phyloP scores from a whole-genome alignment of 2,113 vertebrate species.

The Gnathonemus echidnorhynchus region DNA sequence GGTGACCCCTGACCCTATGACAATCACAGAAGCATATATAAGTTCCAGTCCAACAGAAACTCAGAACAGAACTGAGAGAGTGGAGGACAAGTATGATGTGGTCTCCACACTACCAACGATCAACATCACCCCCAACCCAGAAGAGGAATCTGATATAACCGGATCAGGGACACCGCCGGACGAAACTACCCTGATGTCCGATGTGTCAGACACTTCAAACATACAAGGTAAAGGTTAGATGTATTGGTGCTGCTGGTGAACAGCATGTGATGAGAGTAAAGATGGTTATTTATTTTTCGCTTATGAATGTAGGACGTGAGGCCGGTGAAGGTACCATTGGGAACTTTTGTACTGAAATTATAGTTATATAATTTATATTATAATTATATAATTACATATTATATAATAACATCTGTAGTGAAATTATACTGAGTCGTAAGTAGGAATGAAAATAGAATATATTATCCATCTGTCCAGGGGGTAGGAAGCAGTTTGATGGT shows the following conservation, averaged over 20 bases:
- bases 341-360: neutral
- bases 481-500: neutral
- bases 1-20: neutral
- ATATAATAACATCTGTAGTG: neutral
- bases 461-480: neutral
- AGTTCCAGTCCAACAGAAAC: neutral
- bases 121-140: neutral
- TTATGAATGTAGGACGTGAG: neutral
- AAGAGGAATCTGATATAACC: neutral
- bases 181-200: neutral
- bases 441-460: neutral
- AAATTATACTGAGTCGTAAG: neutral
- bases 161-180: neutral
- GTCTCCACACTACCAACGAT: neutral
- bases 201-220: neutral
- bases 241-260: neutral
- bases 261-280: neutral
- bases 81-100: neutral
- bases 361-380: neutral
- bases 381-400: too few species aligned
- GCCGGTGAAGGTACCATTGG: neutral
- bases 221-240: neutral
- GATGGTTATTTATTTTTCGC: neutral
- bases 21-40: neutral
- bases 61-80: neutral